phyloP scores from a whole-genome alignment of 2,113 vertebrate genomes.

The Entelurus aequoreus region DNA sequence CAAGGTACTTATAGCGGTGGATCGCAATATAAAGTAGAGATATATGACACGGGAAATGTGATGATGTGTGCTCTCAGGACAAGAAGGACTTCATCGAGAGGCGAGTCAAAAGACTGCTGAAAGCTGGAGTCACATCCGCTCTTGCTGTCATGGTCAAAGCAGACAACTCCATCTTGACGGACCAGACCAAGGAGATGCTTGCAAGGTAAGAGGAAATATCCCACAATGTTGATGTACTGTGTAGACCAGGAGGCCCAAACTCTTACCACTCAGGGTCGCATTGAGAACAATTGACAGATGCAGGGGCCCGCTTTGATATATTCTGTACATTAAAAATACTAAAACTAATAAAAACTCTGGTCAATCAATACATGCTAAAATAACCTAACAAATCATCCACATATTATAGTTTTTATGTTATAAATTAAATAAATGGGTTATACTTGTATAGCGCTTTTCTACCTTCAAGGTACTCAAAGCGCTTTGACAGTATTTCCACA shows the following conservation, averaged over 20 bases:
- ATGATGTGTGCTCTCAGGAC: constrained; percentile 70
- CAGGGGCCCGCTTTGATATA: no score
- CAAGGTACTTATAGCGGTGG: constrained; percentile 74
- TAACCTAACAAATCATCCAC: no score
- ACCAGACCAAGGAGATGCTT: constrained; percentile 91
- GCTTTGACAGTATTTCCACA: no score
- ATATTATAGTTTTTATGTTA: no score
- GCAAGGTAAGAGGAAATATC: constrained; percentile 72
- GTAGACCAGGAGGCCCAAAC: not conserved
- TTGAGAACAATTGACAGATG: no score
- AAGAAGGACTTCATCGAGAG: constrained; percentile 91
- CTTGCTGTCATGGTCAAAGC: constrained; percentile 92
- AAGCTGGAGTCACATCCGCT: constrained; percentile 82
- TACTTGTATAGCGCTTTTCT: no score
- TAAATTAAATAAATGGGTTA: no score
- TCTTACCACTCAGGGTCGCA: no score
- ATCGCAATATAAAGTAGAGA: not conserved
- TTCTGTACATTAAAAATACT: no score
- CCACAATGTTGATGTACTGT: not conserved
- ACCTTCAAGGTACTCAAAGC: no score
- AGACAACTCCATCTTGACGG: constrained; percentile 84
- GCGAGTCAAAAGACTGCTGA: constrained; percentile 85
- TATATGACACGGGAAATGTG: not conserved
- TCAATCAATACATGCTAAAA: no score
- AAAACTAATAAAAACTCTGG: no score